Conservation (phyloP, 2,797 vertebrate species). For the Pogonophryne albipinna region DNA sequence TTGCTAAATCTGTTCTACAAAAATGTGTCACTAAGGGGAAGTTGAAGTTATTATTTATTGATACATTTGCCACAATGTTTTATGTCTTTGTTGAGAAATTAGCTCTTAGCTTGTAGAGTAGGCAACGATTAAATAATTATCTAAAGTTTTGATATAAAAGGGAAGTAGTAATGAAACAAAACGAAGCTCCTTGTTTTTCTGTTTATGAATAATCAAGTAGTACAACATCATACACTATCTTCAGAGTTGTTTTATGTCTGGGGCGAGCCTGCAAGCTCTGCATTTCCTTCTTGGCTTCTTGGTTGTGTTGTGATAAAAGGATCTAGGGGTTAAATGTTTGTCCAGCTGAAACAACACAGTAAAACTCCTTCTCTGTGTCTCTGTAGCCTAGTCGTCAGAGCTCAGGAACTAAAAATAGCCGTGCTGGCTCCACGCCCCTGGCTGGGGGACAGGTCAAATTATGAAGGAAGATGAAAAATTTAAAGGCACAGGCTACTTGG, state of each 20-base stretch:
- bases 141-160: neutral
- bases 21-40: conserved; percentile 32
- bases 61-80: conserved; percentile 15
- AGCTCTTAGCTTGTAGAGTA: conserved; percentile 1
- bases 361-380: conserved; percentile 81
- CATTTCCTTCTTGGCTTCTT: conserved; percentile 67
- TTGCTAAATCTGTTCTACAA: conserved; percentile 38
- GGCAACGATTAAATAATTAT: neutral
- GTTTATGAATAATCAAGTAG: conserved; percentile 36
- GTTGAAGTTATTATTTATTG: conserved; percentile 5
- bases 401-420: conserved; percentile 93
- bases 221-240: conserved; percentile 33
- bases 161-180: neutral
- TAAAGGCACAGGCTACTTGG: conserved; percentile 85
- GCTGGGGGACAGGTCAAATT: conserved; percentile 95
- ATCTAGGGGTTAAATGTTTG: conserved; percentile 82
- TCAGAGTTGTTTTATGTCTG: conserved; percentile 53
- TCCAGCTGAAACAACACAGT: conserved; percentile 86
- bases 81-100: neutral
- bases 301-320: conserved; percentile 72
- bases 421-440: conserved; percentile 92
- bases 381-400: conserved; percentile 86
- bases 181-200: conserved; percentile 14
- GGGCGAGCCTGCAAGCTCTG: conserved; percentile 60
- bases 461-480: conserved; percentile 92